Conservation (phyloP, 2,888 invertebrate genomes). For the Orchestes rusci region DNA sequence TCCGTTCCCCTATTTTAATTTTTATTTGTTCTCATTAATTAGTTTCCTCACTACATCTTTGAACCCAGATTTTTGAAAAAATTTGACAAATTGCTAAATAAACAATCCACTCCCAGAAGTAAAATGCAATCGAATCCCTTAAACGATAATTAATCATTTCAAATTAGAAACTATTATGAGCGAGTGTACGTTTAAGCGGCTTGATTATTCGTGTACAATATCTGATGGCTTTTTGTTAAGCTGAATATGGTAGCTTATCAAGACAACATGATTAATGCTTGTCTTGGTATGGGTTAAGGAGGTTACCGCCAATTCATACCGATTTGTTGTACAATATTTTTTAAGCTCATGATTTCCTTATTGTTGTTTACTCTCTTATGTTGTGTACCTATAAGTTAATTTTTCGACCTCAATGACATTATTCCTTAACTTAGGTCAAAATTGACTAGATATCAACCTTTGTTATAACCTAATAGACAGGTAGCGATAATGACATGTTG, state of each 20-base stretch:
- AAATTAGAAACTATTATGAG: slow-evolving; percentile 38
- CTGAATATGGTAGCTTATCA: slow-evolving; percentile 25
- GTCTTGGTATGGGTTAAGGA: slow-evolving; percentile 14
- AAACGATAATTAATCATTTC: slow-evolving; percentile 36
- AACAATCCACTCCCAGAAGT: too few relatives aligned
- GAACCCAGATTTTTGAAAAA: neutral
- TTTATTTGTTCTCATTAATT: slow-evolving; percentile 16
- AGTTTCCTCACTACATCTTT: neutral
- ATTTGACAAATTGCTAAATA: too few relatives aligned
- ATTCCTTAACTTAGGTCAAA: too few relatives aligned
- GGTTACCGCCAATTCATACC: too few relatives aligned
- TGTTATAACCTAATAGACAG: too few relatives aligned
- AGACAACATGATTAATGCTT: slow-evolving; percentile 19
- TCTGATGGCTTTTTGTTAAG: slow-evolving; percentile 31
- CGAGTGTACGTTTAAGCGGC: slow-evolving; percentile 31
- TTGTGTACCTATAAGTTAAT: too few relatives aligned
- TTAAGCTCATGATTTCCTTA: too few relatives aligned
- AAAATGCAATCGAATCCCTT: slow-evolving; percentile 5
- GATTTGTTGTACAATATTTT: too few relatives aligned
- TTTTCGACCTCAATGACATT: too few relatives aligned
- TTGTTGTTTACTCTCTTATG: too few relatives aligned
- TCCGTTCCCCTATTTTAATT: slow-evolving; percentile 22
- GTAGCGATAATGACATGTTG: too few relatives aligned
- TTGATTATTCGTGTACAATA: slow-evolving; percentile 38
- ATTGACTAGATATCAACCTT: too few relatives aligned